Base-by-base conservation (phyloP, 30 jellyfish, hydroid and myxozoan genomes). In the Hydractinia echinata region DNA sequence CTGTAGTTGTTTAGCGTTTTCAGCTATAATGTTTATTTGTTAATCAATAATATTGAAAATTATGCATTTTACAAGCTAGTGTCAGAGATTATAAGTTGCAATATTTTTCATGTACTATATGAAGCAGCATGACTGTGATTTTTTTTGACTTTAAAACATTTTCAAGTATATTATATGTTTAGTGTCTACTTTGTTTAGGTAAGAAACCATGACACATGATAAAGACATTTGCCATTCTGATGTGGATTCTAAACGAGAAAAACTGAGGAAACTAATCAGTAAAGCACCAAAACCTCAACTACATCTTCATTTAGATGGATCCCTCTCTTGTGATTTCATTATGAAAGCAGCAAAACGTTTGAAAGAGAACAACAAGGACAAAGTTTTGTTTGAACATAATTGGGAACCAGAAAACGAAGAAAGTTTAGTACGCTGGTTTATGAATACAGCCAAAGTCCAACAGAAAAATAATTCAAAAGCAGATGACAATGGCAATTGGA, bases 261-360 rank as follows among this genome's bases (percentile, higher is more conserved):
- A 64, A 8, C 19, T 64, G 19, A 51, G 4, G 39, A 64, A 64
- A 7, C 19, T 44, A 64, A 7, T 71, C 9, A 30, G 50, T 19
- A 71, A 71, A 4, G 81, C 81, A 71, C 81, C 81, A n/a, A 71
- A 71, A 50, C 6, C 81, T 7, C 81, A 71, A 19, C 52, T 71
- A 20, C 81, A 71, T 50, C 55, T 71, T 15, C 81, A 71, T 71
- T 52, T 71, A 58, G 81, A 71, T 71, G 81, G 81, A 19, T 71
- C 81, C 15, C 60, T 71, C 18, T 71, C 81, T 19, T 71, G 7
- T 3, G 60, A 71, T 52, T 71, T 71, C 81, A 71, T 71, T 58
- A 71, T n/a, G 52, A 71, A 48, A 10, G 52, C 55, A 19, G 52
- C 52, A 6, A 19, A 19, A 13, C 39, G 52, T 5, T 48, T 71